Base-by-base conservation (phyloP, 2,113 vertebrate species). In the Daboia siamensis region DNA sequence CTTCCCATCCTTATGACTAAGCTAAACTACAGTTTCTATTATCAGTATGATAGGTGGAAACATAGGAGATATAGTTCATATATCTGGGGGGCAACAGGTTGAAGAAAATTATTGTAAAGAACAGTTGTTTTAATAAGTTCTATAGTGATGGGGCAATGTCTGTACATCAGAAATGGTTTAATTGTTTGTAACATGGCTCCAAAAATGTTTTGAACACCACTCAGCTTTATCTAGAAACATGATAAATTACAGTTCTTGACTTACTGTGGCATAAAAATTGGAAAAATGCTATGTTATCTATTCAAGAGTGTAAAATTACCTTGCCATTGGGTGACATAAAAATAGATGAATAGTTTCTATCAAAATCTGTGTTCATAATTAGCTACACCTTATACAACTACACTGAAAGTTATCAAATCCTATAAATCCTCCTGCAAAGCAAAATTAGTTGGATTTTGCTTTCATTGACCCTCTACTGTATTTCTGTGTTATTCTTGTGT, bases 321-420 rank as follows among this genome's bases (percentile, higher is more conserved):
- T 90, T 92, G 88, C 24, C 44, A 89, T 23, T 59, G 11, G 39
- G 3, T 59, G 87, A 55, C 55, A 89, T 92, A 88, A 92, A 89
- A 89, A 89, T 61, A 64, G 74, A 80, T 92, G 57, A 90, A 86
- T 92, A 52, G 24, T 51, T 64, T 90, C 46, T 86, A 48, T 39
- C 55, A 51, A 90, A 90, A 12, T 48, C 85, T 33, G 48, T 24
- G 39, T n/a, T 54, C 13, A 74, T 88, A 51, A 64, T 33, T 55
- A 46, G 23, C 54, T 91, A 57, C 26, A 57, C 44, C 39, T 54
- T 57, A 91, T 15, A 91, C 91, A 92, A 46, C 1, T 39, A 29
- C 39, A 44, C 57, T 86, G 55, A 86, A 92, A 55, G 55, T 51
- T 86, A 59, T 52, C 46, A 92, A 86, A n/a, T 61, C 7, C 4